Percentiles rank a stretch among this genome's conserved stretches.
phyloP scores from a whole-genome alignment of 1,140 invertebrate species.

The Drosophila neocordata region DNA sequence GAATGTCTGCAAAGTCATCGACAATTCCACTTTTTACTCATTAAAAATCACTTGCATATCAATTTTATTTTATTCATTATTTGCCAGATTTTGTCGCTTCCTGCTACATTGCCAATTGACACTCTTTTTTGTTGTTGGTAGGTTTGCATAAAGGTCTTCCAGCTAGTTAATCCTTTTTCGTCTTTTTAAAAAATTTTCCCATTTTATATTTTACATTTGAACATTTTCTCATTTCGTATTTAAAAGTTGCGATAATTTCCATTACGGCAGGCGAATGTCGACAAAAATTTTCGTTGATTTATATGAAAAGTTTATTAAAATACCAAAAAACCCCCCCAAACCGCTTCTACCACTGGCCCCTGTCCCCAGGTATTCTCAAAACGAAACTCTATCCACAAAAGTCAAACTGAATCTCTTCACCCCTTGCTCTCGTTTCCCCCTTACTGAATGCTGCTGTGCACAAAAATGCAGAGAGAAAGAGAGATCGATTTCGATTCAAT shows the following conservation, averaged over 20 bases:
- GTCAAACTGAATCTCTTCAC: conserved; percentile 49
- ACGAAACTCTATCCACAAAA: conserved; percentile 22
- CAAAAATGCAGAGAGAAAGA: conserved; percentile 54
- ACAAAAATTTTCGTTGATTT: conserved; percentile 77
- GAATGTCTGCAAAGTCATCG: background rate
- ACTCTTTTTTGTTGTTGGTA: background rate
- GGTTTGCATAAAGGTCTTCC: background rate
- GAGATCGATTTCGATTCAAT: conserved; percentile 81
- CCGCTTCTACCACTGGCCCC: background rate
- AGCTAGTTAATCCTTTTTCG: conserved; percentile 4
- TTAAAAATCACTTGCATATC: conserved; percentile 20
- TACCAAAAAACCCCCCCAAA: conserved; percentile 27
- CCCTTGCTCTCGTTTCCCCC: background rate
- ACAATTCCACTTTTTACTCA: conserved; percentile 1
- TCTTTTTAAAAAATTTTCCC: background rate
- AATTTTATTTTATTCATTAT: background rate
- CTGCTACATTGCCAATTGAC: background rate
- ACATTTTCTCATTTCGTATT: conserved; percentile 12
- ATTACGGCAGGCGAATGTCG: conserved; percentile 45
- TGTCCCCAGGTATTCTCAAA: conserved; percentile 14
- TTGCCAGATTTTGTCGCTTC: background rate
- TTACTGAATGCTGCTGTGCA: conserved; percentile 31
- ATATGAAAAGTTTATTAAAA: conserved; percentile 78
- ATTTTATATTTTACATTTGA: conserved; percentile 6
- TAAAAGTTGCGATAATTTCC: conserved; percentile 44